Percentiles rank a stretch among this genome's conserved stretches.
Conservation (phyloP, 2,888 invertebrate species). For the Drosophila dives region DNA sequence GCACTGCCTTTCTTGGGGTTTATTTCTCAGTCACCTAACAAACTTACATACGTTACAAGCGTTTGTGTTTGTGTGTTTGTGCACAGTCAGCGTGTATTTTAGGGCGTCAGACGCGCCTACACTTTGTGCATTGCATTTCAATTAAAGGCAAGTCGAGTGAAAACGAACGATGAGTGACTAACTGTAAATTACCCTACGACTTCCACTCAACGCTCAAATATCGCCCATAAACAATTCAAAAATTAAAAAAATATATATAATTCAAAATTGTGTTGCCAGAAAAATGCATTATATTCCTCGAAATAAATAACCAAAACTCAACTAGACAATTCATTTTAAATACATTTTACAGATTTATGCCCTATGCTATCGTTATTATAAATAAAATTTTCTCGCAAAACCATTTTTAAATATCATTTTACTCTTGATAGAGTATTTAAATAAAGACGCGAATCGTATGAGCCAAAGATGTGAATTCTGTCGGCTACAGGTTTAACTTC, state of each 20-base stretch:
- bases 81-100: constrained; percentile 57
- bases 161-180: background rate
- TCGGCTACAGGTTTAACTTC: constrained; percentile 23
- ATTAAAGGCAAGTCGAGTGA: constrained; percentile 30
- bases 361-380: background rate
- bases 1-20: constrained; percentile 25
- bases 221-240: background rate
- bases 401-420: background rate
- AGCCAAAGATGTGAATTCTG: constrained; percentile 20
- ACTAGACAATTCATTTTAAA: background rate
- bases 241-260: background rate
- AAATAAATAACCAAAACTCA: background rate
- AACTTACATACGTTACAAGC: background rate
- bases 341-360: background rate
- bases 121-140: constrained; percentile 60
- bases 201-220: background rate
- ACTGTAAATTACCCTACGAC: constrained; percentile 14
- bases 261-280: background rate
- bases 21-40: constrained; percentile 9
- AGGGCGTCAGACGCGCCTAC: constrained; percentile 37
- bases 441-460: constrained; percentile 35
- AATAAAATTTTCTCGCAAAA: background rate
- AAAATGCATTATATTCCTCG: no score
- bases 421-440: constrained; percentile 9
- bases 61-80: constrained; percentile 18